Conservation (phyloP, 2,797 vertebrate species). For the Bradypodion pumilum region DNA sequence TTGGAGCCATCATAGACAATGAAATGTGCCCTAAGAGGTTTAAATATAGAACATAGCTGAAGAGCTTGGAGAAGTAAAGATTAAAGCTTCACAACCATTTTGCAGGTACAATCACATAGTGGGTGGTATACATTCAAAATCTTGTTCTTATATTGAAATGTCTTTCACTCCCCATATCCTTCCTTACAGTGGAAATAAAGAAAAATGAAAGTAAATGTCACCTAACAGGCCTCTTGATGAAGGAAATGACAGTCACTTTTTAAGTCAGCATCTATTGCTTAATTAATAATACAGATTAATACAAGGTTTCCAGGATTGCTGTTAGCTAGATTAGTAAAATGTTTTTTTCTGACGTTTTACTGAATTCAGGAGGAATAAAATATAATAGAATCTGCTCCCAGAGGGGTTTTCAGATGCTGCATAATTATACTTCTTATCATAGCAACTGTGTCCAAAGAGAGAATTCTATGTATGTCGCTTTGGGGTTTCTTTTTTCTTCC, state of each 20-base stretch:
- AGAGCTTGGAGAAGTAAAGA: no score
- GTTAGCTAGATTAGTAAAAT: constrained; percentile 58
- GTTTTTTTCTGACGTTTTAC: constrained; percentile 40
- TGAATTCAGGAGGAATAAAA: constrained; percentile 59
- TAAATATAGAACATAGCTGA: no score
- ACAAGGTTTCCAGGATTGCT: constrained; percentile 52
- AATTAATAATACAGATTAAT: constrained; percentile 60
- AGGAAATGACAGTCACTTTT: constrained; percentile 62
- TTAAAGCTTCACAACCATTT: constrained; percentile 51
- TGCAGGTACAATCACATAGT: constrained; percentile 43
- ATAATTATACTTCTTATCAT: constrained; percentile 49
- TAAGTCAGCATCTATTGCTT: constrained; percentile 66
- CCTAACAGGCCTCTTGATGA: constrained; percentile 50
- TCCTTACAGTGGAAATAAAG: constrained; percentile 48
- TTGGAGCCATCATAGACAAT: constrained; percentile 65
- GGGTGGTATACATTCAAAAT: constrained; percentile 43
- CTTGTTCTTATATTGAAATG: constrained; percentile 44
- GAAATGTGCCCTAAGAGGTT: constrained; percentile 70
- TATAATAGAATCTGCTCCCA: constrained; percentile 53
- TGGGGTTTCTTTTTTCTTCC: neutral
- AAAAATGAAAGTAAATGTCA: constrained; percentile 33
- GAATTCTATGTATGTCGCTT: constrained; percentile 29
- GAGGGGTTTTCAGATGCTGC: constrained; percentile 37
- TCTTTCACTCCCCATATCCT: constrained; percentile 47
- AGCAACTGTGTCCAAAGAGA: constrained; percentile 45